phyloP scores from a whole-genome alignment of 92 coral and sea anemone genomes.

The Virgularia gustaviana region DNA sequence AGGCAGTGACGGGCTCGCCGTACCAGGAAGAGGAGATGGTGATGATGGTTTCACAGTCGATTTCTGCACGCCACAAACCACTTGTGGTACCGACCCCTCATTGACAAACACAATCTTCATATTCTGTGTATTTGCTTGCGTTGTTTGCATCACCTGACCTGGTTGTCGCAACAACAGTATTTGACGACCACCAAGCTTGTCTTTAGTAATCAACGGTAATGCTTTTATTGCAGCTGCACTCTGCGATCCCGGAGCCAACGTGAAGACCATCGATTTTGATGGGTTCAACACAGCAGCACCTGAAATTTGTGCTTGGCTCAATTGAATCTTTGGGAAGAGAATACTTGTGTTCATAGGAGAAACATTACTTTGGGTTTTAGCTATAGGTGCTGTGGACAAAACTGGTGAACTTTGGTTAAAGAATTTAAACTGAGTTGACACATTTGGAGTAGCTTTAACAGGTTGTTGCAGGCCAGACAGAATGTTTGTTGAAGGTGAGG shows the following conservation, averaged over 20 bases:
- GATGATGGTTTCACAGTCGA: neutral
- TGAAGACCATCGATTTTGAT: slow-evolving; percentile 11
- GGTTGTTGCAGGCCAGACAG: neutral
- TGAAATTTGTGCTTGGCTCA: neutral
- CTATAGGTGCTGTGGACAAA: neutral
- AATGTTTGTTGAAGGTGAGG: slow-evolving; percentile 12
- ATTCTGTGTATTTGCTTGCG: slow-evolving; percentile 36
- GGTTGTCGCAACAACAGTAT: slow-evolving; percentile 23
- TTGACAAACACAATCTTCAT: slow-evolving; percentile 70
- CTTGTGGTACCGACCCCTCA: slow-evolving; percentile 70
- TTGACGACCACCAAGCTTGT: slow-evolving; percentile 10
- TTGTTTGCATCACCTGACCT: neutral
- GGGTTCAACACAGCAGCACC: neutral
- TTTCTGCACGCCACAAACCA: slow-evolving; percentile 55
- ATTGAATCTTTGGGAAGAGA: neutral
- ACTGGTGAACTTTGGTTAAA: neutral
- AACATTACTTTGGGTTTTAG: neutral
- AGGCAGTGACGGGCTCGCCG: too few relatives aligned
- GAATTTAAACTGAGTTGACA: neutral
- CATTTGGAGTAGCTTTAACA: neutral
- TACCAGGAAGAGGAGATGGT: too few relatives aligned
- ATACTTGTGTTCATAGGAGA: neutral
- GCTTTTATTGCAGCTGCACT: neutral
- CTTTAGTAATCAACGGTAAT: neutral
- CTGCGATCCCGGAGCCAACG: slow-evolving; percentile 16